phyloP scores from a whole-genome alignment of 1,140 invertebrate species.

The Ips typographus region DNA sequence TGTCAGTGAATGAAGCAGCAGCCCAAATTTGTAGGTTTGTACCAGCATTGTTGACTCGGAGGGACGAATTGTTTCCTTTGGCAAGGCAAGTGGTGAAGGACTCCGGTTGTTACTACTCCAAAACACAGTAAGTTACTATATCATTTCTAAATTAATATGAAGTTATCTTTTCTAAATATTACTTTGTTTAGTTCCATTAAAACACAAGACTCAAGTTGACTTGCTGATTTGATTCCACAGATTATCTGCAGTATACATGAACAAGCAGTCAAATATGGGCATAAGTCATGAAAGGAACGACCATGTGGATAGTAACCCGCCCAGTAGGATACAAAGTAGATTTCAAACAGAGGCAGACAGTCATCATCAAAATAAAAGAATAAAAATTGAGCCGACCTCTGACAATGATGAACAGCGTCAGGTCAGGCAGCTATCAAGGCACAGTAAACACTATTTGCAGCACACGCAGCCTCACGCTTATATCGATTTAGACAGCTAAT shows the following conservation, averaged over 20 bases:
- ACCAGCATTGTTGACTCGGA: conserved; percentile 84
- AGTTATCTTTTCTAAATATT: conserved; percentile 9
- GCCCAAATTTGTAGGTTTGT: conserved; percentile 91
- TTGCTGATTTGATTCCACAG: conserved; percentile 16
- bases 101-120: conserved; percentile 76
- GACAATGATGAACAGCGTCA: conserved; percentile 56
- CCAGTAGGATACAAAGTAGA: conserved; percentile 37
- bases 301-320: conserved; percentile 32
- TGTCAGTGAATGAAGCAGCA: conserved; percentile 96
- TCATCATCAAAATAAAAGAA: conserved; percentile 50
- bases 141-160: conserved; percentile 3
- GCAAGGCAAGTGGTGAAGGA: conserved; percentile 92
- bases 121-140: conserved; percentile 48
- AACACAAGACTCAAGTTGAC: background rate
- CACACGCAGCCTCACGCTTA: conserved; percentile 39
- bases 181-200: background rate
- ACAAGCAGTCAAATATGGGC: conserved; percentile 37
- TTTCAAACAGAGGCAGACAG: conserved; percentile 40
- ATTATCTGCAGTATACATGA: conserved; percentile 45
- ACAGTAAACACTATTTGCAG: conserved; percentile 37
- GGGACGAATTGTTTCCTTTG: conserved; percentile 93
- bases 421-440: conserved; percentile 50
- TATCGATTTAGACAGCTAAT: conserved; percentile 47
- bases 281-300: conserved; percentile 36
- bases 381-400: conserved; percentile 52